A percentile compares a stretch with the other conserved stretches of the same genome.
phyloP scores from a whole-genome alignment of 2,888 invertebrate genomes.

The Nysson spinosus region DNA sequence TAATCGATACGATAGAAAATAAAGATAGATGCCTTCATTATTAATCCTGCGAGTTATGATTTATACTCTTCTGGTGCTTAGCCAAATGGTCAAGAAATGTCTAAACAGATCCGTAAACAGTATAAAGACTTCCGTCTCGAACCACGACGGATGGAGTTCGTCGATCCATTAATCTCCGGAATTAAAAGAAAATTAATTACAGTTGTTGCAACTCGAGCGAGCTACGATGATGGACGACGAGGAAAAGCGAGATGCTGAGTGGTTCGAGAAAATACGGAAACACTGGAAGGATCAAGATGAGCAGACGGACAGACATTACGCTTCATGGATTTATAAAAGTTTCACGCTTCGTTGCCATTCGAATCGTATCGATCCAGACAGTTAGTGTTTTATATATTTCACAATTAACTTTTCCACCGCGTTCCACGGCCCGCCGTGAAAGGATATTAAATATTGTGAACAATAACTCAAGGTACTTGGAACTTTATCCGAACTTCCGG shows the following conservation, averaged over 20 bases:
- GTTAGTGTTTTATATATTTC: too few relatives aligned
- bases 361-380: too few relatives aligned
- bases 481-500: too few relatives aligned
- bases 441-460: too few relatives aligned
- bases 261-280: slow-evolving; percentile 28
- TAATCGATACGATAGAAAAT: too few relatives aligned
- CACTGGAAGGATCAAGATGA: slow-evolving; percentile 8
- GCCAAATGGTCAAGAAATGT: slow-evolving; percentile 34
- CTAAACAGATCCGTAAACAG: slow-evolving; percentile 46
- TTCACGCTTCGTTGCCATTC: neutral
- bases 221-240: slow-evolving; percentile 64
- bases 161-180: slow-evolving; percentile 71
- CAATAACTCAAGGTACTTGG: too few relatives aligned
- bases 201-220: slow-evolving; percentile 62
- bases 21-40: too few relatives aligned
- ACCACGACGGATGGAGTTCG: slow-evolving; percentile 32
- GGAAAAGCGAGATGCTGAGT: slow-evolving; percentile 47
- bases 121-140: slow-evolving; percentile 36
- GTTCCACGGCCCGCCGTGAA: too few relatives aligned
- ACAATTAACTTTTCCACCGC: too few relatives aligned
- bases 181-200: slow-evolving; percentile 75
- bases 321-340: neutral
- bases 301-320: neutral
- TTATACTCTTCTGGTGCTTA: slow-evolving; percentile 17
- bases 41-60: neutral